Percentiles rank a stretch among this genome's conserved stretches.
Conservation (phyloP, 2,888 invertebrate species). For the Ectobius pallidus region DNA sequence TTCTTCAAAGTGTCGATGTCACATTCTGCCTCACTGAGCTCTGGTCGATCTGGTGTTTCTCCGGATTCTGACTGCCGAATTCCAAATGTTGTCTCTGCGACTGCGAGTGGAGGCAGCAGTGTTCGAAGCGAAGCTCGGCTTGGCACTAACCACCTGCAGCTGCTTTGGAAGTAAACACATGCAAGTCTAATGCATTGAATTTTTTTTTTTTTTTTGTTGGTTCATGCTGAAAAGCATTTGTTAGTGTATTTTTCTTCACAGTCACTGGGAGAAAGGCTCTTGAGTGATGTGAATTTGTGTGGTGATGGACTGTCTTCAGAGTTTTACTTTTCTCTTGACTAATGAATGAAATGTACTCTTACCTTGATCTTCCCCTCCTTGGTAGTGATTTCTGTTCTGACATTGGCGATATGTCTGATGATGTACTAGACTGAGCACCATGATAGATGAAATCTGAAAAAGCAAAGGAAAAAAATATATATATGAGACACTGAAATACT, state of each 20-base stretch:
- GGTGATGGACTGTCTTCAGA: not conserved
- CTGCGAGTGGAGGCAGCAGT: conserved; percentile 67
- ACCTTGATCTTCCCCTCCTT: conserved; percentile 73
- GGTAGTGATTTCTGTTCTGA: conserved; percentile 78
- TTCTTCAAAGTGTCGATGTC: conserved; percentile 77
- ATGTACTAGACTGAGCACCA: conserved; percentile 76
- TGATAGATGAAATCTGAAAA: conserved; percentile 72
- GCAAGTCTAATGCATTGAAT: not conserved
- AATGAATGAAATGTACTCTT: conserved; percentile 47
- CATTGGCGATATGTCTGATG: conserved; percentile 78
- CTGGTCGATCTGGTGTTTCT: conserved; percentile 58
- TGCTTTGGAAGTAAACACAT: conserved; percentile 35
- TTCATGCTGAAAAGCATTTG: not conserved
- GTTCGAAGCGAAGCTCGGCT: conserved; percentile 64
- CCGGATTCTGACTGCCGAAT: conserved; percentile 50
- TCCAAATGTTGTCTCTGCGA: conserved; percentile 63
- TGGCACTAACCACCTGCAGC: conserved; percentile 60
- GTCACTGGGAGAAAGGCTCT: not conserved
- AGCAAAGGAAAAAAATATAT: not conserved
- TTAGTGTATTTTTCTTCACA: not conserved
- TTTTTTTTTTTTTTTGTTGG: not conserved
- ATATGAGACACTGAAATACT: not conserved
- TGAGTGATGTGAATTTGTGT: not conserved
- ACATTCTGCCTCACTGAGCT: conserved; percentile 72
- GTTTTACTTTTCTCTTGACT: not conserved